phyloP scores from a whole-genome alignment of 2,797 vertebrate species.

The Naso thynnoides region DNA sequence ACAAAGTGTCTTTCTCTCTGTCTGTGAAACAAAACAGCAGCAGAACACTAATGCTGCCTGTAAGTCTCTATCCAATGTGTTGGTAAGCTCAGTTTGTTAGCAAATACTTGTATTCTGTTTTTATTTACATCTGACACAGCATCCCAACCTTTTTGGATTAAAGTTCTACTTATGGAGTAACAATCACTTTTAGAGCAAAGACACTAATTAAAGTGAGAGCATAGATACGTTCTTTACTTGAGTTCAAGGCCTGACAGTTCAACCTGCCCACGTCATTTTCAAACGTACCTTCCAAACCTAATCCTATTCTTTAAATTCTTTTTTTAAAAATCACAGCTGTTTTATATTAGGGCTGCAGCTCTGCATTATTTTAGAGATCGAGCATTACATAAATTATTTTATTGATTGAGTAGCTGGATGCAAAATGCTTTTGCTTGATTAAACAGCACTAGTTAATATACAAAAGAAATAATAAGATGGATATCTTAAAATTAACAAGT shows the following conservation, averaged over 20 bases:
- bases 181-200: neutral
- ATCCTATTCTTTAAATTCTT: neutral
- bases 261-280: neutral
- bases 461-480: no score
- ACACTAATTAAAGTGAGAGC: neutral
- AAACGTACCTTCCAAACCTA: neutral
- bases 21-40: constrained; percentile 37
- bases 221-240: neutral
- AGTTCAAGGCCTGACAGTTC: constrained; percentile 1
- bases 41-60: constrained; percentile 15
- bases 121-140: no score
- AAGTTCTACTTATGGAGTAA: constrained; percentile 2
- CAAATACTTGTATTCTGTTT: no score
- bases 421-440: no score
- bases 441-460: no score
- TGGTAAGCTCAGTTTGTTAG: no score
- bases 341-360: neutral
- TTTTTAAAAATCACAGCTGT: neutral
- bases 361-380: no score
- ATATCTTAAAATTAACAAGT: no score
- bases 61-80: constrained; percentile 9
- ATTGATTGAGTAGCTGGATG: no score
- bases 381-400: no score
- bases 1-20: constrained; percentile 38
- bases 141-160: no score